phyloP scores from a whole-genome alignment of 2,113 vertebrate species.

The Pygoscelis adeliae region DNA sequence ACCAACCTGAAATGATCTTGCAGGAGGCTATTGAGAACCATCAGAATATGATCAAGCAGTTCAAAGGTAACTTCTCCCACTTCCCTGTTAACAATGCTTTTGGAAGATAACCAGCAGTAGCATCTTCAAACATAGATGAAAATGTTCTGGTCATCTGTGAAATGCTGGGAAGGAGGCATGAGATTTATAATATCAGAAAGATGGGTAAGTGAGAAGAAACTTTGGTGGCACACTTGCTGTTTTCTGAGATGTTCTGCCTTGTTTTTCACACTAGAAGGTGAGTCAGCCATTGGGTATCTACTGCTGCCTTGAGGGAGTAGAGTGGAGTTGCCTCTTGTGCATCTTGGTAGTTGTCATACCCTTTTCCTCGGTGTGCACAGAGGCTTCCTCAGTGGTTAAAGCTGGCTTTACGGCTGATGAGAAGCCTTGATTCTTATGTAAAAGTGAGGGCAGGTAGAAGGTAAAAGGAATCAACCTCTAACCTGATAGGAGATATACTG shows the following conservation, averaged over 20 bases:
- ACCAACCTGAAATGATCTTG: slow-evolving; percentile 90
- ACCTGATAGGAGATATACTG: background rate
- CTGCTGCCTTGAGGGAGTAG: background rate
- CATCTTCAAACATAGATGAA: background rate
- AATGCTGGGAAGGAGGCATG: background rate
- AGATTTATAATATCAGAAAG: background rate
- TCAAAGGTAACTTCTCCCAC: slow-evolving; percentile 84
- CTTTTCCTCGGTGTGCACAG: fast-evolving
- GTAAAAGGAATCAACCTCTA: background rate
- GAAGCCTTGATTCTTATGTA: background rate
- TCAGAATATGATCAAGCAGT: slow-evolving; percentile 90
- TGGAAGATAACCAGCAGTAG: background rate
- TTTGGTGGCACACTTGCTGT: background rate
- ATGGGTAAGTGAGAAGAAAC: background rate
- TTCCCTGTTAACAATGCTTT: background rate
- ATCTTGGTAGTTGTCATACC: background rate
- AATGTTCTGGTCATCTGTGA: background rate
- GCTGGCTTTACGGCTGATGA: background rate
- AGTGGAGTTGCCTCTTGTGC: background rate
- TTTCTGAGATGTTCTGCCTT: background rate
- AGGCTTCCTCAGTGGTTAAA: background rate
- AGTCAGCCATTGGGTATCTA: background rate
- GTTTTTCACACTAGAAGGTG: background rate
- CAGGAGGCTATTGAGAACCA: slow-evolving; percentile 88
- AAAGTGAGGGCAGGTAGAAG: background rate